Evolutionary conservation across 2,888 invertebrate genomes (phyloP).

Genomic region (Diarsia dahlii): DNA sequence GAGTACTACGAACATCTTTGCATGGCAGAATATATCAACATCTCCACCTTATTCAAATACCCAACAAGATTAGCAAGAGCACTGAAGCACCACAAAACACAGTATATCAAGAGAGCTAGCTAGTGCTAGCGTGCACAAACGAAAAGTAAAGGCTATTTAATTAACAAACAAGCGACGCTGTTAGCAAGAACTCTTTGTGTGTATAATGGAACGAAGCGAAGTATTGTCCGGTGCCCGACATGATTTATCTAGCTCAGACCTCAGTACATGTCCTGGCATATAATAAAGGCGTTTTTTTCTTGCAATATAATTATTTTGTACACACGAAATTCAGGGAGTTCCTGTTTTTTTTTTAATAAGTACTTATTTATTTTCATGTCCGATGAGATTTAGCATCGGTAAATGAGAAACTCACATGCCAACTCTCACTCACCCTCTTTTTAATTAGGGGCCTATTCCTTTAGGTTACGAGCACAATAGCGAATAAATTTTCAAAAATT

Average conservation of each 20-base stretch:
- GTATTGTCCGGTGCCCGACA: conserved; percentile 49
- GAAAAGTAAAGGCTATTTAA: conserved; percentile 61
- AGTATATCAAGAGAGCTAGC: conserved; percentile 13
- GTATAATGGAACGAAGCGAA: conserved; percentile 51
- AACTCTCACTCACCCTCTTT: too few species aligned
- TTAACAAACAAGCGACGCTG: conserved; percentile 61
- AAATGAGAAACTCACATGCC: too few species aligned
- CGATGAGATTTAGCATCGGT: too few species aligned
- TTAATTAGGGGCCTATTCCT: too few species aligned
- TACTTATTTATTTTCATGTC: background rate
- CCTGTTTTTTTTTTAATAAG: background rate
- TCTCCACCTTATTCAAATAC: background rate
- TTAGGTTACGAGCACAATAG: too few species aligned
- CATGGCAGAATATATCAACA: background rate
- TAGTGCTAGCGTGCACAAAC: conserved; percentile 39
- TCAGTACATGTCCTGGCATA: conserved; percentile 25
- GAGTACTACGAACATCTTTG: too few species aligned
- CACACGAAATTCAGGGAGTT: too few species aligned
- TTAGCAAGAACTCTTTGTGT: conserved; percentile 61
- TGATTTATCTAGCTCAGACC: conserved; percentile 58
- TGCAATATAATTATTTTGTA: background rate
- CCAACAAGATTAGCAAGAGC: background rate
- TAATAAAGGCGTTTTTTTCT: background rate
- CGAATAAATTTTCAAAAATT: too few species aligned
- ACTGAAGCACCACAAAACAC: conserved; percentile 32